Conservation (phyloP, 2,113 vertebrate genomes). For the Centropus unirufus region DNA sequence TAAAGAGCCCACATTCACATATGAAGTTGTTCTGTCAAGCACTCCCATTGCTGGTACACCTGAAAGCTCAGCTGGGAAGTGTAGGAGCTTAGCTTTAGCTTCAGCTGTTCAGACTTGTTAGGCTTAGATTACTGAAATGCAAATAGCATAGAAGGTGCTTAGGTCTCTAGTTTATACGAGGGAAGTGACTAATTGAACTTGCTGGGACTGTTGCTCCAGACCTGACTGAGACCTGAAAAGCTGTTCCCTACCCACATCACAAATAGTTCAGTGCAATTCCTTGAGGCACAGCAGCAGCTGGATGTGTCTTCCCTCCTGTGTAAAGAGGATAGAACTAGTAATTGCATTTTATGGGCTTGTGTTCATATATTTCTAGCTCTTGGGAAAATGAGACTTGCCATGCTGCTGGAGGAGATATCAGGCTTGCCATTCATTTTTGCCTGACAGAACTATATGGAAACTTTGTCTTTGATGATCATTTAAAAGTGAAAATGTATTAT, state of each 20-base stretch:
- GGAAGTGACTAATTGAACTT: conserved; percentile 27
- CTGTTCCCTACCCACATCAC: neutral
- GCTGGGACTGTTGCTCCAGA: conserved; percentile 40
- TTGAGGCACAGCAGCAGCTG: neutral
- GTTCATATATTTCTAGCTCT: neutral
- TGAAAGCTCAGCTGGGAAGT: neutral
- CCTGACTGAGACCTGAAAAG: neutral
- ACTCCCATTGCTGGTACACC: neutral
- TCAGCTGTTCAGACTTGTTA: conserved; percentile 8
- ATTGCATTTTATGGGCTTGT: neutral
- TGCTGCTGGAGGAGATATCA: neutral
- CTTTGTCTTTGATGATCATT: neutral
- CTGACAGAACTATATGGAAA: neutral
- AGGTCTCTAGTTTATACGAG: neutral
- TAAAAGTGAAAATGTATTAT: neutral
- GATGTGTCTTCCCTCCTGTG: neutral
- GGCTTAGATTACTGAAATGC: neutral
- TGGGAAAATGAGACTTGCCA: neutral
- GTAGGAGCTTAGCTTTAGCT: neutral
- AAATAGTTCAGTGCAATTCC: neutral
- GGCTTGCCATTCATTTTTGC: neutral
- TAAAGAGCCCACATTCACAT: neutral
- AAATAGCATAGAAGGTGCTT: neutral
- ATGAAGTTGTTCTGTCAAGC: neutral
- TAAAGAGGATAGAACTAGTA: neutral